These are phyloP conservation scores for Antitype chi DNA, from an alignment of 2,888 invertebrate species.

Conservation along the genomic window DNA sequence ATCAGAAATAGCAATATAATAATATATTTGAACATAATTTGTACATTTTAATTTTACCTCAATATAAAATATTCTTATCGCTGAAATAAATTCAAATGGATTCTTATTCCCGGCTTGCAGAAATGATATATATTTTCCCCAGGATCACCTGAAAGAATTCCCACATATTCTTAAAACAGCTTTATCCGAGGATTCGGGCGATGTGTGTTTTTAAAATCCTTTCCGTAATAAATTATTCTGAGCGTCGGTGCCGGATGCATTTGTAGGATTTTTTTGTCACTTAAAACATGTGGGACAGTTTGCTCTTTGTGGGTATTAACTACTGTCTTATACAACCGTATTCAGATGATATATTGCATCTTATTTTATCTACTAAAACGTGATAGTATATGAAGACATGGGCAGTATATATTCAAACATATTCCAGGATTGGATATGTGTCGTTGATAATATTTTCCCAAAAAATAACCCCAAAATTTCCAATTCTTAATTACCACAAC, in stretches of 20 bases:
- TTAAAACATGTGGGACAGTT: slow-evolving; percentile 66
- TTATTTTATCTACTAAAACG: slow-evolving; percentile 7
- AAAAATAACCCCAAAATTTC: background rate
- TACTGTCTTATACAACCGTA: slow-evolving; percentile 39
- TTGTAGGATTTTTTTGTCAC: slow-evolving; percentile 79
- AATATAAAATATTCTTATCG: slow-evolving; percentile 21
- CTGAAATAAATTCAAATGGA: slow-evolving; percentile 57
- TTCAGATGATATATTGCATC: slow-evolving; percentile 20
- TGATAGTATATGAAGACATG: background rate
- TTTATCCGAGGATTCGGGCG: slow-evolving; percentile 82
- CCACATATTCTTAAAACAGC: slow-evolving; percentile 88
- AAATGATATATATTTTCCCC: slow-evolving; percentile 74
- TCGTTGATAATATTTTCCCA: no score
- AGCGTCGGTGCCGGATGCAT: slow-evolving; percentile 80
- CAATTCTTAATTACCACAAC: slow-evolving; percentile 16
- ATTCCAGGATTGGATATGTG: no score
- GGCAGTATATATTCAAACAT: background rate
- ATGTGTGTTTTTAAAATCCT: slow-evolving; percentile 88
- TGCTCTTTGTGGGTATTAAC: slow-evolving; percentile 61
- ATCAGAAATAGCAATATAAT: background rate
- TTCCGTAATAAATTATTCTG: slow-evolving; percentile 87
- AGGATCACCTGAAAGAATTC: slow-evolving; percentile 84
- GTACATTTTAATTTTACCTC: slow-evolving; percentile 18
- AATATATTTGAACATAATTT: background rate
- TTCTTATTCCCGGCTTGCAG: slow-evolving; percentile 55